A percentile compares a stretch with the other conserved stretches of the same genome.
Evolutionary conservation across 2,888 invertebrate species (phyloP).

Genomic region (Cataglyphis cursor): DNA sequence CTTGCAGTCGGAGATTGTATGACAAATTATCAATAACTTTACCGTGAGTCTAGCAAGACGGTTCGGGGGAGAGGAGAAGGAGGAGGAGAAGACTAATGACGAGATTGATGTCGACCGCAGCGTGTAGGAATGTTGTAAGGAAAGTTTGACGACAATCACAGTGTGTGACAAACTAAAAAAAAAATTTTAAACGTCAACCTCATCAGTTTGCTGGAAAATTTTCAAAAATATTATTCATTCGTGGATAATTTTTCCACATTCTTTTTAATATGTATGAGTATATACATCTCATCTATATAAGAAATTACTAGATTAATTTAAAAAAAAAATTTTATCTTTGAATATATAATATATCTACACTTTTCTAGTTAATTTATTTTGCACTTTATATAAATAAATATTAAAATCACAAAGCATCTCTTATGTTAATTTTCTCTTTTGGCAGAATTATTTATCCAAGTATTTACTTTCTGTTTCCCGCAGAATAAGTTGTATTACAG

Average conservation of each 20-base stretch:
- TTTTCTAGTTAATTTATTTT: background rate
- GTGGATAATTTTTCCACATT: background rate
- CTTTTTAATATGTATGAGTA: background rate
- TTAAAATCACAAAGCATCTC: background rate
- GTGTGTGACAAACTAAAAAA: conserved; percentile 69
- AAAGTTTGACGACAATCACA: conserved; percentile 68
- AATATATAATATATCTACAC: background rate
- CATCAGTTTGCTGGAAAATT: conserved; percentile 7
- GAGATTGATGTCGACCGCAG: conserved; percentile 74
- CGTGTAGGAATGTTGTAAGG: conserved; percentile 69
- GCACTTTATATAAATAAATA: background rate
- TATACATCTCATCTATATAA: no score
- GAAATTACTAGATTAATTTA: background rate
- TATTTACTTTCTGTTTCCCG: background rate
- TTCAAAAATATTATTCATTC: background rate
- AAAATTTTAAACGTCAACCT: conserved; percentile 51
- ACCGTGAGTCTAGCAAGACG: conserved; percentile 72
- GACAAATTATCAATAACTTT: conserved; percentile 82
- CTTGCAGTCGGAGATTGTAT: conserved; percentile 74
- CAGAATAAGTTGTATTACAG: conserved; percentile 1
- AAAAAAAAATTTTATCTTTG: background rate
- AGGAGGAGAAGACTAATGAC: conserved; percentile 77
- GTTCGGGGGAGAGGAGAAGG: conserved; percentile 46
- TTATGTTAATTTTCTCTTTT: background rate
- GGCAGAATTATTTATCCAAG: background rate